Conservation (phyloP, 92 coral and sea anemone genomes). For the Diadumene lineata region DNA sequence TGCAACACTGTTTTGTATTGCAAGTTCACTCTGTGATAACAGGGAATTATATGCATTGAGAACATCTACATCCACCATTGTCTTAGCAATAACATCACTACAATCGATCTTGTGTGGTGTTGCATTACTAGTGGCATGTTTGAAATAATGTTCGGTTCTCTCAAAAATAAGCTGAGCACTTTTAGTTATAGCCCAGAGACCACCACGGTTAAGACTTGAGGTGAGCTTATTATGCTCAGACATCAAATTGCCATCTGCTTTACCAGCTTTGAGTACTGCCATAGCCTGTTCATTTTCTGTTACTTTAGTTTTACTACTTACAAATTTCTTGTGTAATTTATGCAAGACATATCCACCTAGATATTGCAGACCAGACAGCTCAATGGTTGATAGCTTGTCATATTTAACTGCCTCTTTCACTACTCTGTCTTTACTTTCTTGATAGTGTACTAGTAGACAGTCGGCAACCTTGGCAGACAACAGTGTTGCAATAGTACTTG, state of each 20-base stretch:
- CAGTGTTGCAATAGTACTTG: conserved; percentile 28
- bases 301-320: not conserved
- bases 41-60: conserved; percentile 26
- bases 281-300: conserved; percentile 34
- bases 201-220: conserved; percentile 45
- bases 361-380: conserved; percentile 57
- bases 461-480: conserved; percentile 32
- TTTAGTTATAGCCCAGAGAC: conserved; percentile 42
- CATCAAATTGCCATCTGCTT: conserved; percentile 5
- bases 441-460: conserved; percentile 18
- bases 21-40: conserved; percentile 29
- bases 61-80: conserved; percentile 28
- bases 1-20: conserved; percentile 26
- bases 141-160: conserved; percentile 41
- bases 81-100: conserved; percentile 14
- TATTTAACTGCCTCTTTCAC: no score
- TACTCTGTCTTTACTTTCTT: conserved; percentile 29
- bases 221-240: conserved; percentile 38
- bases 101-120: conserved; percentile 20
- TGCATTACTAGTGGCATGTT: conserved; percentile 20
- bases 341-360: no score
- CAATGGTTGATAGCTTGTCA: no score
- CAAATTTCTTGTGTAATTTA: conserved; percentile 41
- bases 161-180: conserved; percentile 36
- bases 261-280: conserved; percentile 42